Conservation (phyloP, 2,113 vertebrate genomes). For the Myrmecobius fasciatus region DNA sequence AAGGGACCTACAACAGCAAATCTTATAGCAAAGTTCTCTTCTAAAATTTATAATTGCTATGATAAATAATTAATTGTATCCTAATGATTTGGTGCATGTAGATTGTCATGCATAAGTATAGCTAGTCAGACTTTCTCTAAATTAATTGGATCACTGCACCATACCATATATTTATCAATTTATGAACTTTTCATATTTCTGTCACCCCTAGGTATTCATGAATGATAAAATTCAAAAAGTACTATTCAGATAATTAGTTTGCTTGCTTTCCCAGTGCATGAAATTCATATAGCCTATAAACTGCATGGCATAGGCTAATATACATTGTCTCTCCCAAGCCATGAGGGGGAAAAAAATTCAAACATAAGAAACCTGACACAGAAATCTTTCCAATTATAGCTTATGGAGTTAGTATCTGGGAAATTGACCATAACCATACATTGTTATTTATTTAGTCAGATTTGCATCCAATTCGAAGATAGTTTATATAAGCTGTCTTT, state of each 20-base stretch:
- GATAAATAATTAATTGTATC: conserved; percentile 9
- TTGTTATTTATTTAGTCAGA: neutral
- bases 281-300: neutral
- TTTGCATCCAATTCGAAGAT: neutral
- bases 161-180: conserved; percentile 5
- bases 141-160: conserved; percentile 5
- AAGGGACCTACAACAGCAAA: neutral
- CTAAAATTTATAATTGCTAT: neutral
- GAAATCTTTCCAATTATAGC: neutral
- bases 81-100: neutral
- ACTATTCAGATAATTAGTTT: conserved; percentile 17
- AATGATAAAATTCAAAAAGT: neutral
- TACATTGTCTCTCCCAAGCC: neutral
- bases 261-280: neutral
- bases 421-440: neutral
- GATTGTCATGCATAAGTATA: neutral
- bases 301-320: neutral
- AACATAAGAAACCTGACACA: neutral
- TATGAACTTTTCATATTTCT: conserved; percentile 9
- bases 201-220: neutral
- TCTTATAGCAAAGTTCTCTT: conserved; percentile 8
- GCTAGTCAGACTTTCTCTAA: neutral
- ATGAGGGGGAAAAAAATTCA: neutral
- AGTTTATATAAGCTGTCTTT: neutral
- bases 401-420: neutral